A percentile compares a stretch with the other conserved stretches of the same genome.
These are phyloP conservation scores for Tricholaema leucomelas DNA, from an alignment of 2,113 vertebrate genomes.

Conservation along the genomic window DNA sequence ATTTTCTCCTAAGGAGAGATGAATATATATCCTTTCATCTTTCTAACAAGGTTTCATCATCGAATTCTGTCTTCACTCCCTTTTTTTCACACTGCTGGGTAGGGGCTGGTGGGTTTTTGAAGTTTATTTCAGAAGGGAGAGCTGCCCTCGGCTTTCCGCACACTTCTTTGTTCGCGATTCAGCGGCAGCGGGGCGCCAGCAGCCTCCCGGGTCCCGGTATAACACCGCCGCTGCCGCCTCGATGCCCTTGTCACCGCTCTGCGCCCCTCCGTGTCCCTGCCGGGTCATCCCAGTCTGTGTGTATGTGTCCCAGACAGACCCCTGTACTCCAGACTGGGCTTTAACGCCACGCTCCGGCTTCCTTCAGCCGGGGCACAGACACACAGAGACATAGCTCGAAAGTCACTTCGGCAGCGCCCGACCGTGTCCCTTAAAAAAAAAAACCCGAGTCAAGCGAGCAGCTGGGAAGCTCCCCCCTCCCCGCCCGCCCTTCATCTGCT, in stretches of 20 bases:
- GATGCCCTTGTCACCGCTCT: background rate
- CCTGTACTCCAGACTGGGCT: background rate
- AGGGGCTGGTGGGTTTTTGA: background rate
- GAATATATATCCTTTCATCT: background rate
- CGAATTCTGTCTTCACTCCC: background rate
- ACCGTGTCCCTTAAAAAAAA: background rate
- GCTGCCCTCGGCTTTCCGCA: background rate
- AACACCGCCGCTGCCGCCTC: background rate
- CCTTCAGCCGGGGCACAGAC: background rate
- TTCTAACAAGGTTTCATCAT: background rate
- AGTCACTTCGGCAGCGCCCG: background rate
- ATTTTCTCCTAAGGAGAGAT: background rate
- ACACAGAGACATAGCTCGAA: background rate
- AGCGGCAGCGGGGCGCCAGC: background rate
- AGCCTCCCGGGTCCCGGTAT: background rate
- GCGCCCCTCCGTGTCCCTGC: background rate
- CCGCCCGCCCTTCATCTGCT: background rate
- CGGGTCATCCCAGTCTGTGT: background rate
- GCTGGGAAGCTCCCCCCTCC: background rate
- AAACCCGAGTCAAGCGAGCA: background rate
- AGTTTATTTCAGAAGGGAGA: background rate
- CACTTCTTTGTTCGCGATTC: constrained; percentile 55
- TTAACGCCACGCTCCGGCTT: background rate
- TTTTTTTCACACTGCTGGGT: background rate
- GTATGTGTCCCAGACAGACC: background rate